Percentiles rank a stretch among this genome's conserved stretches.
These are phyloP conservation scores for Calameuta idolon DNA, from an alignment of 2,888 invertebrate genomes.

Conservation along the genomic window DNA sequence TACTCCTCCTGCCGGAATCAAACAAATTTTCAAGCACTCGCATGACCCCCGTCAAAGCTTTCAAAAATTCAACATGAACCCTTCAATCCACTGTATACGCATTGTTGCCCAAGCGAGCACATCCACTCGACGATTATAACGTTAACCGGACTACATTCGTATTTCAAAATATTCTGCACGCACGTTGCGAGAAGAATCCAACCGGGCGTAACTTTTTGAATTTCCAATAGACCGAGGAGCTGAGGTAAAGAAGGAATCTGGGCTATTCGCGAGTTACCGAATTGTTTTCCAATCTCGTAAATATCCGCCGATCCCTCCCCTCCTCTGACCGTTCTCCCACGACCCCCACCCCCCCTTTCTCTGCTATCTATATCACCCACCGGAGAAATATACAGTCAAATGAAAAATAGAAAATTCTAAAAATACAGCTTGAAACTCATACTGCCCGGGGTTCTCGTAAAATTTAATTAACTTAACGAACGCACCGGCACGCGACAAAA, in stretches of 20 bases:
- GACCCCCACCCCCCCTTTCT: neutral
- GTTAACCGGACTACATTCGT: neutral
- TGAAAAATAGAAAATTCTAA: neutral
- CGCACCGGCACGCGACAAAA: neutral
- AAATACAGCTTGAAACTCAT: neutral
- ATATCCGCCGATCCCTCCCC: neutral
- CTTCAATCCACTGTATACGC: neutral
- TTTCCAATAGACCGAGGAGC: neutral
- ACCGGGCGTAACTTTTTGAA: neutral
- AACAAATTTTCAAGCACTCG: neutral
- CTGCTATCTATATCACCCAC: neutral
- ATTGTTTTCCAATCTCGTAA: neutral
- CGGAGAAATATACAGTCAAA: neutral
- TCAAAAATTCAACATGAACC: neutral
- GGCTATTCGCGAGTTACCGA: neutral
- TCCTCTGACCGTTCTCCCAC: neutral
- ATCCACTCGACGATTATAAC: neutral
- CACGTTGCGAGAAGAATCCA: neutral
- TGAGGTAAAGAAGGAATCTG: neutral
- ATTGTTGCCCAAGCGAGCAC: neutral
- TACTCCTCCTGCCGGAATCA: neutral
- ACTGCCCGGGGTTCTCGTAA: neutral
- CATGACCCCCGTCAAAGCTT: neutral
- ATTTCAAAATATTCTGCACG: neutral
- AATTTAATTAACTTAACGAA: slow-evolving; percentile 20